Conservation (phyloP, 2,888 invertebrate species). For the Diloba caeruleocephala region DNA sequence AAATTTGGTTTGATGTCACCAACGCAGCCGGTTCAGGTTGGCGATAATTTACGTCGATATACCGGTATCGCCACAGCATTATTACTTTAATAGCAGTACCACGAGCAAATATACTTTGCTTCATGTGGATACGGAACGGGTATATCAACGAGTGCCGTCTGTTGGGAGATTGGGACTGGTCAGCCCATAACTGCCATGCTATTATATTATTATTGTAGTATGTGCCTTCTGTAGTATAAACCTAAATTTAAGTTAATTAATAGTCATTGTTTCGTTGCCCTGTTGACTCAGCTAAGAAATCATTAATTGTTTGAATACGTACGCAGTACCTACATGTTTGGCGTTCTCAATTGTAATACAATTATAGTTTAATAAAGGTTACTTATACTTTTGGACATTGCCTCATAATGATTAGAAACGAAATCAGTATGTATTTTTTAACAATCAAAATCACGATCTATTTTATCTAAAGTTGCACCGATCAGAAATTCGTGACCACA, state of each 20-base stretch:
- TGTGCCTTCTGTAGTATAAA: too few species aligned
- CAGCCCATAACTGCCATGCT: too few species aligned
- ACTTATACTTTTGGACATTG: not conserved
- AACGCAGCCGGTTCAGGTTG: too few species aligned
- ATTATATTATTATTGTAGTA: too few species aligned
- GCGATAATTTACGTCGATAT: too few species aligned
- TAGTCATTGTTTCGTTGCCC: not conserved
- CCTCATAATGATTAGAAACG: slow-evolving; percentile 1
- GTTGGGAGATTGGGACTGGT: too few species aligned
- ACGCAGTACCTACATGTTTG: too few species aligned
- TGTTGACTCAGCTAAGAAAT: not conserved
- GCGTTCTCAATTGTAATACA: not conserved
- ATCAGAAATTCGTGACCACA: slow-evolving; percentile 26
- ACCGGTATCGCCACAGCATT: not conserved
- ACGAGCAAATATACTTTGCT: too few species aligned
- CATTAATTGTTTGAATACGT: not conserved
- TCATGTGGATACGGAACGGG: too few species aligned
- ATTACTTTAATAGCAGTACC: too few species aligned
- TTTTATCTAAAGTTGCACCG: slow-evolving; percentile 6
- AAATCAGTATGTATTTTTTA: slow-evolving; percentile 7
- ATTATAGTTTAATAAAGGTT: not conserved
- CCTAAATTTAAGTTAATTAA: too few species aligned
- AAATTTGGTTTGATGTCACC: not conserved
- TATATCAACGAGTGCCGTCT: too few species aligned
- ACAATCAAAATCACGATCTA: not conserved